Conservation (phyloP, 2,797 vertebrate genomes). For the Pygocentrus nattereri region DNA sequence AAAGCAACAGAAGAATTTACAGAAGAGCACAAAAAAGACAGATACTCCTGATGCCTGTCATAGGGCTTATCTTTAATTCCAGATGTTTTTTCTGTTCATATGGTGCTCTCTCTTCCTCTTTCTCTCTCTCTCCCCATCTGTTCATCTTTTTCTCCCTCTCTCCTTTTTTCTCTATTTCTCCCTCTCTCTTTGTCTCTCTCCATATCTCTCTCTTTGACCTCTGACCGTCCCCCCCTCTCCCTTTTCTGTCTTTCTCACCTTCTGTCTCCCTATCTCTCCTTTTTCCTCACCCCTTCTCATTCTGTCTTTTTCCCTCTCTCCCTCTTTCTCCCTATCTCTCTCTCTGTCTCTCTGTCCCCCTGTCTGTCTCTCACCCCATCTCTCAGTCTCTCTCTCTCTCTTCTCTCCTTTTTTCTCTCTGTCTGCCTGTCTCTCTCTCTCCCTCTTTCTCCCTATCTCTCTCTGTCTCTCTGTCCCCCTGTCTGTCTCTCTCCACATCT, state of each 20-base stretch:
- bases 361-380: background rate
- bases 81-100: conserved; percentile 69
- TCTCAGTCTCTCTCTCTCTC: too few species aligned
- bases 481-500: too few species aligned
- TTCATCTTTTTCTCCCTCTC: background rate
- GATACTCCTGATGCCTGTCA: conserved; percentile 58
- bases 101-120: conserved; percentile 71
- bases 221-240: conserved; percentile 52
- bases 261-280: background rate
- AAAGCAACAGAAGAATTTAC: conserved; percentile 51
- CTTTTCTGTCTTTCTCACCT: conserved; percentile 34
- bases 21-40: conserved; percentile 62
- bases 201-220: background rate
- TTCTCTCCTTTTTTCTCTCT: background rate
- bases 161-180: background rate
- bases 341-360: background rate
- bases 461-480: too few species aligned
- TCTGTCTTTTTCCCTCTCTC: background rate
- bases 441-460: background rate
- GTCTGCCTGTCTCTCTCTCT: background rate
- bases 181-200: background rate
- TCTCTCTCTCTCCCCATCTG: conserved; percentile 34
- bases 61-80: conserved; percentile 68
- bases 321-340: background rate
- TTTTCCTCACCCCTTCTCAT: background rate